Conservation (phyloP, 1,140 invertebrate genomes). For the Tetramorium alpestre region DNA sequence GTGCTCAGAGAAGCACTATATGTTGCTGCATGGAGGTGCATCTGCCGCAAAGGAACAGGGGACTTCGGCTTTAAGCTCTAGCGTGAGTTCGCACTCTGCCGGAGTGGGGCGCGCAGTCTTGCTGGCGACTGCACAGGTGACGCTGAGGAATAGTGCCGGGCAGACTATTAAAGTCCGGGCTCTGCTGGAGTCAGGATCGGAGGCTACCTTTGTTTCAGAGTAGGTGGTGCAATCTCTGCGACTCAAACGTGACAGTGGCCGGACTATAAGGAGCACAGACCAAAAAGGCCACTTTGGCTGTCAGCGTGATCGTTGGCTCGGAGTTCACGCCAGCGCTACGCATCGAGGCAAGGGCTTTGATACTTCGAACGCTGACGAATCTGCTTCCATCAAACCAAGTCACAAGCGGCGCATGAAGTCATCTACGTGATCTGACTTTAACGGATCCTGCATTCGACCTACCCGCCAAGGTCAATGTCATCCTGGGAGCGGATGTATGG, state of each 20-base stretch:
- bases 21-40: no score
- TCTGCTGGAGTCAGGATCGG: background rate
- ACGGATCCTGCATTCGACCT: background rate
- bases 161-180: background rate
- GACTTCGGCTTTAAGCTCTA: background rate
- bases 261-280: background rate
- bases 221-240: background rate
- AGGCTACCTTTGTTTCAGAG: background rate
- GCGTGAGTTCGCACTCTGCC: no score
- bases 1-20: no score
- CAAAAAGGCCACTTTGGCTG: background rate
- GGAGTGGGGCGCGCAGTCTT: background rate
- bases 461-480: background rate
- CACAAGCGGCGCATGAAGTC: no score
- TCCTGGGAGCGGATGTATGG: background rate
- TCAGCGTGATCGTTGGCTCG: background rate
- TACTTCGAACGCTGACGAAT: no score
- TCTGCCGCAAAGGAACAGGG: background rate
- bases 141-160: background rate
- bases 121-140: background rate
- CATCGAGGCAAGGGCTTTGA: no score
- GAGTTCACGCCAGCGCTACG: no score
- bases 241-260: background rate
- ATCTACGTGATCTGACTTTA: background rate
- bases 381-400: background rate